phyloP scores from a whole-genome alignment of 1,140 invertebrate genomes.

The Saccostrea echinata region DNA sequence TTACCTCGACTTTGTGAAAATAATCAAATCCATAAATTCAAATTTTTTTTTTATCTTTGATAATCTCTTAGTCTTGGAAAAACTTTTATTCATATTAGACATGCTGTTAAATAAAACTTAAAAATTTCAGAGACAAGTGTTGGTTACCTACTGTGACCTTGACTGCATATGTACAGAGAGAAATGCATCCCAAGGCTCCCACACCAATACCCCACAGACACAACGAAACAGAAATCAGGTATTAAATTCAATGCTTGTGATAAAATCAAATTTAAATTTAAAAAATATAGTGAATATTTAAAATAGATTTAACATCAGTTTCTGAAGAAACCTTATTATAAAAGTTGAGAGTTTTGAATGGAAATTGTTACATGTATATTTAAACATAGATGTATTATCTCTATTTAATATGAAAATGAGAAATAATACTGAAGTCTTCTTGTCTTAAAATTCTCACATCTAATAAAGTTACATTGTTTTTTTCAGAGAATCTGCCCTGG shows the following conservation, averaged over 20 bases:
- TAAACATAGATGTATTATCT: neutral
- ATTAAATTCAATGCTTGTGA: neutral
- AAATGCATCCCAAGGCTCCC: slow-evolving; percentile 68
- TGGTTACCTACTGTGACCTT: slow-evolving; percentile 71
- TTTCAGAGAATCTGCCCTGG: slow-evolving; percentile 47
- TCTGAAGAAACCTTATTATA: neutral
- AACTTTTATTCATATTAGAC: neutral
- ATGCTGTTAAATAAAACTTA: neutral
- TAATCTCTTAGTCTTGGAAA: neutral
- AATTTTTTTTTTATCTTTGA: neutral
- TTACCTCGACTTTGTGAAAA: neutral
- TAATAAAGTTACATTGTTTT: neutral
- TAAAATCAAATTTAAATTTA: too few species aligned
- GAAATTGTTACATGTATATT: neutral
- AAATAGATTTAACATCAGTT: too few species aligned
- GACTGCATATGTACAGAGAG: slow-evolving; percentile 68
- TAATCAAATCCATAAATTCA: neutral
- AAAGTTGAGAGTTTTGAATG: neutral
- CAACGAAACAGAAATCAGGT: slow-evolving; percentile 67
- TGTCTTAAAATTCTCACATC: too few species aligned
- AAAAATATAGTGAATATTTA: too few species aligned
- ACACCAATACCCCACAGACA: slow-evolving; percentile 71
- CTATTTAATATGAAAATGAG: neutral
- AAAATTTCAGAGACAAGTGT: slow-evolving; percentile 69
- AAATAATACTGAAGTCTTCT: too few species aligned